Percentiles rank a stretch among this genome's conserved stretches.
phyloP scores from a whole-genome alignment of 2,113 vertebrate genomes.

The Gobiocypris rarus region DNA sequence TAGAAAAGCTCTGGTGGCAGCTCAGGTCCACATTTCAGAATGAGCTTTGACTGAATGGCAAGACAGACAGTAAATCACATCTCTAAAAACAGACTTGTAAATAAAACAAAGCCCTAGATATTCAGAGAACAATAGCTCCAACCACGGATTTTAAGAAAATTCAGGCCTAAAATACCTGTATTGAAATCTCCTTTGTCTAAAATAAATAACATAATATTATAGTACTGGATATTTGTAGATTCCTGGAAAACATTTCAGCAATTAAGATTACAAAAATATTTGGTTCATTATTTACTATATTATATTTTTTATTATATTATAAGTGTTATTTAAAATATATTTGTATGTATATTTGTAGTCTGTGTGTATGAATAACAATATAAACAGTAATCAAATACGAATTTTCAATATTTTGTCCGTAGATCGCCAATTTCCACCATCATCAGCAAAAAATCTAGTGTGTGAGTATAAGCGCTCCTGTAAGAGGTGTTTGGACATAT shows the following conservation, averaged over 20 bases:
- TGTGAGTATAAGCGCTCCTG: background rate
- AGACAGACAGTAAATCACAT: conserved; percentile 51
- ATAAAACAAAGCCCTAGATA: conserved; percentile 19
- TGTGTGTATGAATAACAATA: background rate
- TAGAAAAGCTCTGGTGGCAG: conserved; percentile 64
- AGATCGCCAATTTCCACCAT: background rate
- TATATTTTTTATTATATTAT: too few species aligned
- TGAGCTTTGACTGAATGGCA: conserved; percentile 35
- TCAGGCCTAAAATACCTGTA: background rate
- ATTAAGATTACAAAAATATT: background rate
- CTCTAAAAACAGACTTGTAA: conserved; percentile 48
- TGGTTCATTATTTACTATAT: background rate
- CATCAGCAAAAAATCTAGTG: background rate
- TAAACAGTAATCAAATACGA: background rate
- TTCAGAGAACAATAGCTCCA: background rate
- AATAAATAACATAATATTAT: conserved; percentile 36
- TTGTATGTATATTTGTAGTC: background rate
- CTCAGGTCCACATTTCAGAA: conserved; percentile 51
- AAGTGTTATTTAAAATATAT: background rate
- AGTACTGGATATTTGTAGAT: background rate
- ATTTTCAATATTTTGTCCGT: background rate
- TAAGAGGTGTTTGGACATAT: background rate
- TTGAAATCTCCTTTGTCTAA: conserved; percentile 45
- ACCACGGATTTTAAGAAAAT: background rate
- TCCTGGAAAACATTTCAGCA: background rate